Conservation (phyloP, 2,888 invertebrate species). For the Polydrusus tereticollis region DNA sequence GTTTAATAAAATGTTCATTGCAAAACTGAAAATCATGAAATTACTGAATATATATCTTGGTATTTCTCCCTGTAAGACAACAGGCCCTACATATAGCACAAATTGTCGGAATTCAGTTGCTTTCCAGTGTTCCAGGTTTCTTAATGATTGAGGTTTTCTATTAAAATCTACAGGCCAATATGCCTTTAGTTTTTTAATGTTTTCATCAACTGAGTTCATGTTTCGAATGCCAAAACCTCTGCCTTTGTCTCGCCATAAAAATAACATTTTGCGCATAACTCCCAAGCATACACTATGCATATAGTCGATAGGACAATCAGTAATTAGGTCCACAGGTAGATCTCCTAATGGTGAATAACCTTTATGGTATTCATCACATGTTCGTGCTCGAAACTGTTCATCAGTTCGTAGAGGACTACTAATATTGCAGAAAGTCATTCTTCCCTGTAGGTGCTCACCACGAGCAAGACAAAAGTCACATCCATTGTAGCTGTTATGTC, state of each 20-base stretch:
- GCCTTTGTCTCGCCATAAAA: conserved; percentile 32
- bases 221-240: conserved; percentile 5
- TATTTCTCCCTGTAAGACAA: conserved; percentile 29
- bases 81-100: conserved; percentile 41
- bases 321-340: conserved; percentile 43
- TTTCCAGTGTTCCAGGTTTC: conserved; percentile 43
- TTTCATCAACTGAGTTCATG: conserved; percentile 9
- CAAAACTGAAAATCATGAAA: conserved; percentile 40
- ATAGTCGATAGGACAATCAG: conserved; percentile 50
- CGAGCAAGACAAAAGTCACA: conserved; percentile 52
- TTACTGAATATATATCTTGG: conserved; percentile 29
- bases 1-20: conserved; percentile 33
- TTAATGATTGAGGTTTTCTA: conserved; percentile 44
- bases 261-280: conserved; percentile 44
- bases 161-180: conserved; percentile 45
- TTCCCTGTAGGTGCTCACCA: conserved; percentile 46
- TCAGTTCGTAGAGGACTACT: conserved; percentile 50
- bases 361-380: conserved; percentile 48
- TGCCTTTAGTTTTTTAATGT: conserved; percentile 17
- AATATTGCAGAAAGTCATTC: conserved; percentile 51
- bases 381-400: conserved; percentile 34
- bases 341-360: conserved; percentile 44
- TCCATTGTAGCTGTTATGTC: conserved; percentile 49
- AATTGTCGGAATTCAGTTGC: conserved; percentile 49
- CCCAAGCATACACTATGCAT: conserved; percentile 55